Conservation (phyloP, 1,140 invertebrate species). For the Zaprionus capensis region DNA sequence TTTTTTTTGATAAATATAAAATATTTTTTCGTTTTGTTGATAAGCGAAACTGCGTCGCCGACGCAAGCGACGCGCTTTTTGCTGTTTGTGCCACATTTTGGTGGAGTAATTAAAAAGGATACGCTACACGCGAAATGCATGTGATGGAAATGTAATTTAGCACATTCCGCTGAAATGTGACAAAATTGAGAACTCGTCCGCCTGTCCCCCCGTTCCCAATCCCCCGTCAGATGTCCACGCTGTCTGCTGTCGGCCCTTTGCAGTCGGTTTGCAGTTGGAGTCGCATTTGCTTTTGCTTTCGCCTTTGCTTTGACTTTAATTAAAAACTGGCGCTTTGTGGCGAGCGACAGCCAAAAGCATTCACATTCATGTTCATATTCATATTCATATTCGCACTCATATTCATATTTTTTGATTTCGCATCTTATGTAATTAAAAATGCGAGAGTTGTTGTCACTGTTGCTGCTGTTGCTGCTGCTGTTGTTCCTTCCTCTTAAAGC, state of each 20-base stretch:
- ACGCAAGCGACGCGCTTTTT: conserved; percentile 21
- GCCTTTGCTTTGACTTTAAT: conserved; percentile 72
- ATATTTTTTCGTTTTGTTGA: conserved; percentile 25
- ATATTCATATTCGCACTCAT: conserved; percentile 25
- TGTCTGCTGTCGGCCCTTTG: conserved; percentile 47
- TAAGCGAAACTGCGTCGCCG: conserved; percentile 49
- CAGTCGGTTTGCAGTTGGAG: conserved; percentile 21
- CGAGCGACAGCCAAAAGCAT: conserved; percentile 57
- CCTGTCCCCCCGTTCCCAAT: neutral
- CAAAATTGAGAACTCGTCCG: conserved; percentile 31
- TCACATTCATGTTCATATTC: conserved; percentile 35
- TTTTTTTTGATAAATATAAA: conserved; percentile 3
- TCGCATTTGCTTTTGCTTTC: conserved; percentile 41
- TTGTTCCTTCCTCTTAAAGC: conserved; percentile 28
- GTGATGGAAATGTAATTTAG: conserved; percentile 78
- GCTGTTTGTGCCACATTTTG: conserved; percentile 61
- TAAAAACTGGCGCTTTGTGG: conserved; percentile 76
- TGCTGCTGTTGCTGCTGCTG: conserved; percentile 13
- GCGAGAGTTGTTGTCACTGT: conserved; percentile 7
- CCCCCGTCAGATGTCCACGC: neutral
- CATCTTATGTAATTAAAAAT: conserved; percentile 63
- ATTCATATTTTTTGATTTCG: conserved; percentile 40
- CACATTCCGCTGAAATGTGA: conserved; percentile 49
- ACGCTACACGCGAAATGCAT: conserved; percentile 26
- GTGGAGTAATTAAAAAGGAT: conserved; percentile 65